A percentile compares a stretch with the other conserved stretches of the same genome.
phyloP scores from a whole-genome alignment of 2,888 invertebrate species.

The Minunthozetes semirufus region DNA sequence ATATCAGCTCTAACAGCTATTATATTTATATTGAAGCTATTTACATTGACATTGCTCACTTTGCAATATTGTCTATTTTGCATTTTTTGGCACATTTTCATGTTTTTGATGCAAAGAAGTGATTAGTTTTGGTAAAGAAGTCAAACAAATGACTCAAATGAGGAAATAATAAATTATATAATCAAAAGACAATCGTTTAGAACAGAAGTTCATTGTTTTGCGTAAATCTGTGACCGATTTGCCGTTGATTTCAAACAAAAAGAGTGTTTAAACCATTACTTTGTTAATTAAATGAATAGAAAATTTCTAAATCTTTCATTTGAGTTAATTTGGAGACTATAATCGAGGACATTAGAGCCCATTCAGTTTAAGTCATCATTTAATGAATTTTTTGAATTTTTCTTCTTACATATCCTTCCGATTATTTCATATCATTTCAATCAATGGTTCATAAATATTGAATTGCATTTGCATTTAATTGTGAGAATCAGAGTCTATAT shows the following conservation, averaged over 20 bases:
- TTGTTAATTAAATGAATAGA: not conserved
- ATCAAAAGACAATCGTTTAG: not conserved
- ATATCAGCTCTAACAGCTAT: no score
- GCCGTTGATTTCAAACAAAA: not conserved
- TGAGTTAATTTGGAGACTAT: not conserved
- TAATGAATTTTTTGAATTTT: not conserved
- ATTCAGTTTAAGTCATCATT: not conserved
- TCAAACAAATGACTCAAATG: not conserved
- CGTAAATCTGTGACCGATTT: not conserved
- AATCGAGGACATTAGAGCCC: not conserved
- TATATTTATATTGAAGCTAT: not conserved
- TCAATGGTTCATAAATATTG: not conserved
- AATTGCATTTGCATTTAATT: not conserved
- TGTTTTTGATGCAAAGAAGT: not conserved
- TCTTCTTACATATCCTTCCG: not conserved
- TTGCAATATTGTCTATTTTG: not conserved
- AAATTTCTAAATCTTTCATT: not conserved
- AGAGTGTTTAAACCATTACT: not conserved
- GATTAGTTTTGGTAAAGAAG: not conserved
- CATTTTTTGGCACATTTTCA: constrained; percentile 5
- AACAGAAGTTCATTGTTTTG: not conserved
- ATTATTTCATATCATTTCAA: not conserved
- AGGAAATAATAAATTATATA: constrained; percentile 1
- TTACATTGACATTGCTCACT: not conserved
- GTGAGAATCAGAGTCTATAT: not conserved